Evolutionary conservation across 2,888 invertebrate genomes (phyloP).

Genomic region (Caenorhabditis virilis): DNA sequence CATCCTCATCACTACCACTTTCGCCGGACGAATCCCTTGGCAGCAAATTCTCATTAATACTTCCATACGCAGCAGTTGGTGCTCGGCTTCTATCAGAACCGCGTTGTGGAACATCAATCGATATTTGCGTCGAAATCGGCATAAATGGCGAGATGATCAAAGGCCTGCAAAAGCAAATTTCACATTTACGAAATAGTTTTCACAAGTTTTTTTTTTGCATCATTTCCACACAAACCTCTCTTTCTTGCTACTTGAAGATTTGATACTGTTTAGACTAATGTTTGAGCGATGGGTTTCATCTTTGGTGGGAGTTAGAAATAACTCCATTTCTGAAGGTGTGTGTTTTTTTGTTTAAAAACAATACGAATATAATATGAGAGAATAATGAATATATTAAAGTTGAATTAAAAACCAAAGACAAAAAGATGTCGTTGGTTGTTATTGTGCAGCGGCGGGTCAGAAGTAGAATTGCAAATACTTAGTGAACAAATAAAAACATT

Average conservation of each 20-base stretch:
- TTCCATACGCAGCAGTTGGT: not conserved
- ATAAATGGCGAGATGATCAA: constrained; percentile 65
- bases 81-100: not conserved
- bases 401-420: too few species aligned
- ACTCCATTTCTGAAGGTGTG: not conserved
- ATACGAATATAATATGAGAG: too few species aligned
- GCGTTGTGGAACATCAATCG: constrained; percentile 34
- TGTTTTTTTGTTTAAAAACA: too few species aligned
- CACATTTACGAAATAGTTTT: constrained; percentile 2
- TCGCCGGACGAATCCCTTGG: constrained; percentile 1
- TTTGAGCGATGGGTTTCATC: not conserved
- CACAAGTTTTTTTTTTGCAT: not conserved
- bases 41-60: not conserved
- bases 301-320: not conserved
- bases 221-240: not conserved
- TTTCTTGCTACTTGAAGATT: not conserved
- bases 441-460: too few species aligned
- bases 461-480: too few species aligned
- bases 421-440: too few species aligned
- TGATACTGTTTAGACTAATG: constrained; percentile 1
- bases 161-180: constrained; percentile 61
- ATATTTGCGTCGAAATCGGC: constrained; percentile 63
- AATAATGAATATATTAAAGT: too few species aligned
- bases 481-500: too few species aligned
- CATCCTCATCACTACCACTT: constrained; percentile 12